Evolutionary conservation across 2,113 vertebrate genomes (phyloP).

Genomic region (Ptilorrhoa leucosticta): DNA sequence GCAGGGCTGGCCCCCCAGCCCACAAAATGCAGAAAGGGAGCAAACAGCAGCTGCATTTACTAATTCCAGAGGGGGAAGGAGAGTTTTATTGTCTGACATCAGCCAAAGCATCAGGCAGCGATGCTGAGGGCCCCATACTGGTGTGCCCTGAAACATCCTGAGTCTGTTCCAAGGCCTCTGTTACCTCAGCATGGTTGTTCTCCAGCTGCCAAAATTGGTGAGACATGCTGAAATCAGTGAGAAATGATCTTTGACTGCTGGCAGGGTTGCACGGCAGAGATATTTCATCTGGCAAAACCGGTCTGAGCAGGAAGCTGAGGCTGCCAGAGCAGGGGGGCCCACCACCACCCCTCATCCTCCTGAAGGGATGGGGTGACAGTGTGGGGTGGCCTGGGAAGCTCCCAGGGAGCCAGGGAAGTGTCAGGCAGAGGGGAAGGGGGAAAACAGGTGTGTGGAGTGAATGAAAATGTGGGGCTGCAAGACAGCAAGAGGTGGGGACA

Average conservation of each 20-base stretch:
- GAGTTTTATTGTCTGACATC: background rate
- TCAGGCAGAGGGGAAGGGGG: background rate
- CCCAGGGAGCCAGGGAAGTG: rapidly evolving
- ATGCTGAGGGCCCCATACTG: background rate
- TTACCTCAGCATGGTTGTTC: background rate
- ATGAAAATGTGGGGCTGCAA: background rate
- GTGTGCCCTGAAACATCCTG: rapidly evolving
- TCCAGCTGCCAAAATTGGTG: background rate
- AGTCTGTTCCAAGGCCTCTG: background rate
- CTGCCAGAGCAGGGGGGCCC: background rate
- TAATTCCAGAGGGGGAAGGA: background rate
- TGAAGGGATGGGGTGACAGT: background rate
- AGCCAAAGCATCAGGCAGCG: background rate
- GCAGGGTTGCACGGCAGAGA: background rate
- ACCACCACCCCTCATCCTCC: background rate
- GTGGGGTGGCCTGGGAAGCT: background rate
- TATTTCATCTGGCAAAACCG: background rate
- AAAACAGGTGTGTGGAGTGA: background rate
- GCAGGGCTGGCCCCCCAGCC: background rate
- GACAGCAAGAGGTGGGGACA: rapidly evolving
- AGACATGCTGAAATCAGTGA: background rate
- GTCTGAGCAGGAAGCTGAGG: background rate
- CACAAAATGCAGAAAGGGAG: background rate
- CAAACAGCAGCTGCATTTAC: background rate
- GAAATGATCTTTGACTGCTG: background rate